A percentile compares a stretch with the other conserved stretches of the same genome.
These are phyloP conservation scores for Myotis yumanensis DNA, from an alignment of 2,113 vertebrate species.

Conservation along the genomic window DNA sequence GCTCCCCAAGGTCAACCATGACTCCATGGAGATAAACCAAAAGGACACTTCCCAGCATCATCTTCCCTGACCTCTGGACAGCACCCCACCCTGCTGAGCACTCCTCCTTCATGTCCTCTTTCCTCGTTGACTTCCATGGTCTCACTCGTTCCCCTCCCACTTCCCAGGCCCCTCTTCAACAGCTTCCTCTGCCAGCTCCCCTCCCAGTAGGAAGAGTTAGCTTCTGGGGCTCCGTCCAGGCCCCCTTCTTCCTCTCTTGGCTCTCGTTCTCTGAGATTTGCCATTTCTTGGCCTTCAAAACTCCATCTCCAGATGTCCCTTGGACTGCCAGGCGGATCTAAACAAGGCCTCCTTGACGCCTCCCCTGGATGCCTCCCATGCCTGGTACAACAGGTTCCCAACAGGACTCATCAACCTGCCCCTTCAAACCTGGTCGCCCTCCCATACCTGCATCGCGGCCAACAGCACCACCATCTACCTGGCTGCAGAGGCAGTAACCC, in stretches of 20 bases:
- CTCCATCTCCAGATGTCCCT: not conserved
- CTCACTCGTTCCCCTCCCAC: not conserved
- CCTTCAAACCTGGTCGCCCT: not conserved
- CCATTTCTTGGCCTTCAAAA: not conserved
- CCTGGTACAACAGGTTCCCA: not conserved
- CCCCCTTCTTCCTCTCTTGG: not conserved
- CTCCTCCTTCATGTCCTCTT: not conserved
- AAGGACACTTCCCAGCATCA: not conserved
- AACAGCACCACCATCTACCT: not conserved
- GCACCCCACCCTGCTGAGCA: not conserved
- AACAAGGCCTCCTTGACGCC: not conserved
- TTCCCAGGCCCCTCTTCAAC: not conserved
- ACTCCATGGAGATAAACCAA: not conserved
- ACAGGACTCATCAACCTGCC: not conserved
- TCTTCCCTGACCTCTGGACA: not conserved
- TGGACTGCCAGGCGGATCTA: not conserved
- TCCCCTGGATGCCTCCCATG: not conserved
- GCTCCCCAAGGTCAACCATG: not conserved
- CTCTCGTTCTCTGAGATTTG: not conserved
- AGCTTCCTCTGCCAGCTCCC: not conserved
- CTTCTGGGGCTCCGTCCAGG: not conserved
- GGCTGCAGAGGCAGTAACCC: not conserved
- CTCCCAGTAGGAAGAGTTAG: not conserved
- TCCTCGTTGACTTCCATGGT: not conserved
- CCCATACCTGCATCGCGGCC: not conserved